Base-by-base conservation (phyloP, 2,888 invertebrate genomes). In the Nemurella pictetii region DNA sequence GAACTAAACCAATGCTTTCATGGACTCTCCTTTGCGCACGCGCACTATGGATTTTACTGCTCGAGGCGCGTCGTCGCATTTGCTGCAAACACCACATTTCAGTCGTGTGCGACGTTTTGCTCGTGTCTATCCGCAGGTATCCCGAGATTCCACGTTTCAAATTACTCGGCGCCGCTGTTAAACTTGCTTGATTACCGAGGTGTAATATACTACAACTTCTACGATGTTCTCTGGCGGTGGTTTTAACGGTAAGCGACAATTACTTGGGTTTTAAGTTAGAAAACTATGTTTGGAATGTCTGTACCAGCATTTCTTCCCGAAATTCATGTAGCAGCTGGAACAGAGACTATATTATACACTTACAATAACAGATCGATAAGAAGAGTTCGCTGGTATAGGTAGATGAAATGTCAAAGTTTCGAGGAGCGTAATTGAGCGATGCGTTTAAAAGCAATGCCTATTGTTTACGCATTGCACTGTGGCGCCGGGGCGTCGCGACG, bases 161-260 rank as follows among this genome's bases (percentile, higher is more conserved):
- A 75, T 75, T 75, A n/a, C 28, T 36, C 55, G 55, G 20, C 9
- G 55, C 20, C 55, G 55, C 55, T 55, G 55, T 2, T 3, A 15
- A 55, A 55, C 55, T 55, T 55, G 55, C 12, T 12, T 7, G 55
- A 55, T 55, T 15, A 55, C 55, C 55, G 55, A 55, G 55, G 20
- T 20, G 20, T 20, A 55, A 55, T 55, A 75, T 12, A 27, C 15
- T 7, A 36, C 26, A 75, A 4, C 28, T 27, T 12, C 12, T 9
- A 75, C 12, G 12, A 75, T 75, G 75, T 75, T 75, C 75, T 75
- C 75, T 27, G 75, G 75, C 3, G 75, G 75, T 75, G 75, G 75
- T 25, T 75, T 75, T 75, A 75, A 75, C 75, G 75, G 75, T 75
- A 75, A 15, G 75, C 28, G 15, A 9, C 55, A 36, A 7, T 9